Base-by-base conservation (phyloP, 1,140 invertebrate genomes). In the Lordiphosa mommai region DNA sequence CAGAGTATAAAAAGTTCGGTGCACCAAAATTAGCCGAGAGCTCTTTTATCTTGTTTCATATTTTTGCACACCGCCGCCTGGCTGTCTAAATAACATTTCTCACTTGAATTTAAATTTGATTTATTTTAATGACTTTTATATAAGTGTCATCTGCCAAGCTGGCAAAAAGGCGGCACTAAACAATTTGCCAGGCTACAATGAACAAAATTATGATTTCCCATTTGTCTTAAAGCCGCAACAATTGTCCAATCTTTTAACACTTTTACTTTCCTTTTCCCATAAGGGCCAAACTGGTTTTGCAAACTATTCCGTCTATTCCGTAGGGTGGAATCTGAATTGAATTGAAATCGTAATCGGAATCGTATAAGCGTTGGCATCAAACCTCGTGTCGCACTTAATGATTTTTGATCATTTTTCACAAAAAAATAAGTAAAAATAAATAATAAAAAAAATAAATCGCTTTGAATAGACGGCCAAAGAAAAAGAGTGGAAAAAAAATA, bases 41-140 rank as follows among this genome's bases (percentile, higher is more conserved):
- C 6, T 27, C 4, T 4, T n/a, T 48, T 37, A 16, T 27, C 23
- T 8, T 33, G 20, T 36, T 30, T 40, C 7, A 0, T 17, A n/a
- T 64, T 67, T 67, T 67, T 67, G 63, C 61, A 67, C 67, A 49
- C 61, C 51, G 36, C 43, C 23, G 34, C 20, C n/a, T n/a, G n/a
- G 27, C 61, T 49, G 53, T 52, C 40, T 56, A 76, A 70, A 60
- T 60, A 51, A 43, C 37, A 44, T 57, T 65, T 52, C 70, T 61
- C 46, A 34, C 20, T 43, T 41, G 30, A 61, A 59, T 68, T 65
- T 59, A 38, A 69, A 66, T 76, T 71, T 74, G 76, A 82, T 82
- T 80, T 80, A 82, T 82, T 80, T 82, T 74, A 58, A 66, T 79
- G 52, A 40, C 44, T 29, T 79, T 76, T 82, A 76, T 72, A 55